phyloP scores from a whole-genome alignment of 2,888 invertebrate species.

The Apodemia zela region DNA sequence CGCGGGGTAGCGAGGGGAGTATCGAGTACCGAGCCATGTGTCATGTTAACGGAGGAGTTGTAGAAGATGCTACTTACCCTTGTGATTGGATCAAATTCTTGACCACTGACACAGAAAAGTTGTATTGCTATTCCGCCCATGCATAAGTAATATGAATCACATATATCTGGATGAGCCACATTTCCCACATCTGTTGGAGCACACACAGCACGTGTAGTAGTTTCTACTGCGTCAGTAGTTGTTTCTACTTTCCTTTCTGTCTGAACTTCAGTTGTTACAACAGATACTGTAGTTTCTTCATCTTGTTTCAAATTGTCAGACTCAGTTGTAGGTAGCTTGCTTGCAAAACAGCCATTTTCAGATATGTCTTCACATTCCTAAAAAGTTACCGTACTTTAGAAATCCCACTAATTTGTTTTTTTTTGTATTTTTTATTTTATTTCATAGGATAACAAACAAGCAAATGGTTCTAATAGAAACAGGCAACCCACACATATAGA shows the following conservation, averaged over 20 bases:
- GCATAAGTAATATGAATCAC: constrained; percentile 46
- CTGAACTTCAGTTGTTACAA: not conserved
- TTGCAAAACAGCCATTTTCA: not conserved
- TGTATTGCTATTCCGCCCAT: constrained; percentile 38
- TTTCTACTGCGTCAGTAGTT: constrained; percentile 27
- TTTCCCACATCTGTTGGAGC: constrained; percentile 40
- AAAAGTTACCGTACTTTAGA: not conserved
- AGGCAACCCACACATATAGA: too few relatives aligned
- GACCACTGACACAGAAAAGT: constrained; percentile 32
- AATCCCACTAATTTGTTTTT: too few relatives aligned
- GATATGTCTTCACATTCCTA: constrained; percentile 13
- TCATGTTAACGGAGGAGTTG: too few relatives aligned
- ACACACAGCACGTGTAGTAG: constrained; percentile 34
- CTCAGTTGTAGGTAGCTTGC: constrained; percentile 11
- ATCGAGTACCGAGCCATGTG: too few relatives aligned
- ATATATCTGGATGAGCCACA: constrained; percentile 42
- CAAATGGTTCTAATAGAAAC: too few relatives aligned
- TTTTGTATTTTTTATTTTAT: too few relatives aligned
- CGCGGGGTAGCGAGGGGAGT: too few relatives aligned
- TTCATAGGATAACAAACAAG: too few relatives aligned
- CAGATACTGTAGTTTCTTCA: not conserved
- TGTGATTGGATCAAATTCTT: constrained; percentile 27
- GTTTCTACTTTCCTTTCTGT: constrained; percentile 19
- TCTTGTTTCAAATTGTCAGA: not conserved
- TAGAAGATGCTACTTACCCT: constrained; percentile 26